Evolutionary conservation across 2,888 invertebrate genomes (phyloP).

Genomic region (Teleiodes luculella): DNA sequence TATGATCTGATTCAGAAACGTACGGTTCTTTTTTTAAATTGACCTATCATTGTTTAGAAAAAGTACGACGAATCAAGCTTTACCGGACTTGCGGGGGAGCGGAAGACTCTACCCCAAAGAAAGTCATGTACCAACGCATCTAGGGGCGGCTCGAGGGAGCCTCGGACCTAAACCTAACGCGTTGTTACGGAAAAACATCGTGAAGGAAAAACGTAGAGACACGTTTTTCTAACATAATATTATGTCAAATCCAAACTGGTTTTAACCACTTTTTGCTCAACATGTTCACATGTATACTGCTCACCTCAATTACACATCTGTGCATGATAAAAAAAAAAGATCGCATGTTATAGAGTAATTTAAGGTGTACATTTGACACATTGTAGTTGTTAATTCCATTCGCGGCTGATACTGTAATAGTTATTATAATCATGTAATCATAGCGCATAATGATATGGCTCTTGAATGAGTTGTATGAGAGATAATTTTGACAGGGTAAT

Average conservation of each 20-base stretch:
- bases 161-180: no score
- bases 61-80: no score
- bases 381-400: slow-evolving; percentile 13
- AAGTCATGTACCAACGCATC: no score
- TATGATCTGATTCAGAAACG: not conserved
- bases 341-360: slow-evolving; percentile 11
- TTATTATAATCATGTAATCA: slow-evolving; percentile 5
- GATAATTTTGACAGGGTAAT: slow-evolving; percentile 2
- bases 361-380: slow-evolving; percentile 12
- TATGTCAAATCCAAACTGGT: not conserved
- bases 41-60: no score
- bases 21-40: no score
- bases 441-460: not conserved
- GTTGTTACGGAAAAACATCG: no score
- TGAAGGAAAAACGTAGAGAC: no score
- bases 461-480: slow-evolving; percentile 5
- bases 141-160: no score
- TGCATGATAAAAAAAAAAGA: slow-evolving; percentile 8
- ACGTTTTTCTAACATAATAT: not conserved
- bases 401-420: slow-evolving; percentile 13
- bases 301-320: slow-evolving; percentile 1
- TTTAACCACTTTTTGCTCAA: not conserved
- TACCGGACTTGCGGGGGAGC: no score
- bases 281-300: not conserved
- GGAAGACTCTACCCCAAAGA: no score